phyloP scores from a whole-genome alignment of 2,797 vertebrate genomes.

The Uromys caudimaculatus region DNA sequence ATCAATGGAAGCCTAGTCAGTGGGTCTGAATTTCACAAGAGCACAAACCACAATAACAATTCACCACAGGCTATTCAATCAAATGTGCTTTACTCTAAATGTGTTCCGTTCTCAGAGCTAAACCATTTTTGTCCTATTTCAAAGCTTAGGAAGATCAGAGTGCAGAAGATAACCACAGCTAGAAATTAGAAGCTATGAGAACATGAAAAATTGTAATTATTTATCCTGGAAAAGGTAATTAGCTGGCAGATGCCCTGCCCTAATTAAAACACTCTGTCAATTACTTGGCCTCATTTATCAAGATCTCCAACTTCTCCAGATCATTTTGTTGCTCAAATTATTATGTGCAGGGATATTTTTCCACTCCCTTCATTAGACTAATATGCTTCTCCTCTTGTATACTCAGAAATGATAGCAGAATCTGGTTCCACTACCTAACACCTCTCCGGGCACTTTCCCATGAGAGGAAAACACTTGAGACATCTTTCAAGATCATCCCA shows the following conservation, averaged over 20 bases:
- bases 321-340: constrained; percentile 79
- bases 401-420: constrained; percentile 44
- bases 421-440: constrained; percentile 50
- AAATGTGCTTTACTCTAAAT: background rate
- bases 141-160: constrained; percentile 52
- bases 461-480: constrained; percentile 39
- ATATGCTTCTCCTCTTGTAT: constrained; percentile 64
- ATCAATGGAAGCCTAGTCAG: background rate
- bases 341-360: constrained; percentile 63
- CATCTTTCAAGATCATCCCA: constrained; percentile 33
- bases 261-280: constrained; percentile 81
- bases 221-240: constrained; percentile 81
- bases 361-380: constrained; percentile 77
- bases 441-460: constrained; percentile 74
- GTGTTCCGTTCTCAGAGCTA: constrained; percentile 1
- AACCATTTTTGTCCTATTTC: constrained; percentile 50
- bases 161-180: constrained; percentile 59
- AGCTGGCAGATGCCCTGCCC: constrained; percentile 78
- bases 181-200: constrained; percentile 78
- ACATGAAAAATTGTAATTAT: constrained; percentile 78
- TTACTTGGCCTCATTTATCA: constrained; percentile 80
- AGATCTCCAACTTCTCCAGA: constrained; percentile 78
- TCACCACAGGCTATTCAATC: background rate
- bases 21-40: constrained; percentile 20
- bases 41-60: background rate